Evolutionary conservation across 2,113 vertebrate genomes (phyloP).

Genomic region (Ailurus styani): DNA sequence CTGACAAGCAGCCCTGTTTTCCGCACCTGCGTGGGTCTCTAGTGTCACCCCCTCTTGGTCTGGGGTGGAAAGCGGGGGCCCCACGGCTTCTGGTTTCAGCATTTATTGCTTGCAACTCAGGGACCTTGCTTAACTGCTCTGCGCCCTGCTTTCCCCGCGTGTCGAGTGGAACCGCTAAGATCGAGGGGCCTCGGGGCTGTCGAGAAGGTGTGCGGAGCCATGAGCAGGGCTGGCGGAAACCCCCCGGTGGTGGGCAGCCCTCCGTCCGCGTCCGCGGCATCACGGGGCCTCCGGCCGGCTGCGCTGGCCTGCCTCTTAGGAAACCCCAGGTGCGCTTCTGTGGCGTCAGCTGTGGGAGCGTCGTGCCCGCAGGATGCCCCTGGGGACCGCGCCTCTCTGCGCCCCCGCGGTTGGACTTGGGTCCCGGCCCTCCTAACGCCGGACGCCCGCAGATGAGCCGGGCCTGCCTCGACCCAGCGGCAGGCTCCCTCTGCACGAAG

Average conservation of each 20-base stretch:
- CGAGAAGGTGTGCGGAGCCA: rapidly evolving
- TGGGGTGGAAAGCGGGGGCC: too few species aligned
- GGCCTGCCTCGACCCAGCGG: too few species aligned
- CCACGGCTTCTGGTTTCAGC: not conserved
- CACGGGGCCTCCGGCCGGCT: not conserved
- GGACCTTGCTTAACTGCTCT: not conserved
- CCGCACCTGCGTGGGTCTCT: not conserved
- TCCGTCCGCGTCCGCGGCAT: too few species aligned
- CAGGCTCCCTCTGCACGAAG: not conserved
- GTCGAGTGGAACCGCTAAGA: not conserved
- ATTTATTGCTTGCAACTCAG: not conserved
- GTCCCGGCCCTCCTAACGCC: not conserved
- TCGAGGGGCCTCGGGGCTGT: not conserved
- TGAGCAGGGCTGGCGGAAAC: rapidly evolving
- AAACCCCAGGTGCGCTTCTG: not conserved
- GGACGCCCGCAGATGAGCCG: too few species aligned
- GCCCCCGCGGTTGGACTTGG: too few species aligned
- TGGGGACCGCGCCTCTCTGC: not conserved
- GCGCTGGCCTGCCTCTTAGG: not conserved
- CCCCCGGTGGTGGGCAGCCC: rapidly evolving
- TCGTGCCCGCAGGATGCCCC: not conserved
- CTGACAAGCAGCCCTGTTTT: not conserved
- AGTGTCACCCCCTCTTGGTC: not conserved
- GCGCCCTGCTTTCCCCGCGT: not conserved
- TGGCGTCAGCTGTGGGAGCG: not conserved